Evolutionary conservation across 1,140 invertebrate genomes (phyloP).

Genomic region (Papilio polyxenes): DNA sequence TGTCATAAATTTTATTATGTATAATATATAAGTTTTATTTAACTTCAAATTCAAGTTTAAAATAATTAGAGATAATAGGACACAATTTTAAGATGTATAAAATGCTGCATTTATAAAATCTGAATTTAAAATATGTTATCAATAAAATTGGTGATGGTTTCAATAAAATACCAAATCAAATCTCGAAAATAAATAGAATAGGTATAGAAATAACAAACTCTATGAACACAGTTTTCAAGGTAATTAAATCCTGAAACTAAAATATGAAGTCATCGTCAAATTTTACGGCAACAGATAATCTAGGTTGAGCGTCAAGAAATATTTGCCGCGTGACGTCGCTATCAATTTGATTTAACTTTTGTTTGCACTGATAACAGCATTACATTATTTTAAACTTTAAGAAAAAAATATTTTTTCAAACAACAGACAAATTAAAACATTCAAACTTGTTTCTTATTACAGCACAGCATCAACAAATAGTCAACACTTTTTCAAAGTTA

Average conservation of each 20-base stretch:
- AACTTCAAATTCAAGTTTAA: too few species aligned
- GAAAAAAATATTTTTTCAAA: conserved; percentile 39
- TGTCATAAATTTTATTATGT: too few species aligned
- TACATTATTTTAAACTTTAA: conserved; percentile 44
- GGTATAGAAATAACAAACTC: not conserved
- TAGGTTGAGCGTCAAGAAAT: conserved; percentile 42
- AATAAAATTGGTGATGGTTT: too few species aligned
- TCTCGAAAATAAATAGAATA: not conserved
- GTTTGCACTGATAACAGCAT: conserved; percentile 57
- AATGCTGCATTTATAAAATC: too few species aligned
- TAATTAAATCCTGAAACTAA: conserved; percentile 24
- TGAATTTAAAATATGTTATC: not conserved
- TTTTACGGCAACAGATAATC: conserved; percentile 43
- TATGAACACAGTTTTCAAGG: not conserved
- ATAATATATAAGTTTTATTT: too few species aligned
- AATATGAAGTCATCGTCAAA: conserved; percentile 44
- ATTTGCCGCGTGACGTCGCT: conserved; percentile 48
- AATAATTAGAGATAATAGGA: too few species aligned
- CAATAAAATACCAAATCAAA: not conserved
- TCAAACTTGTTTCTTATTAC: conserved; percentile 3
- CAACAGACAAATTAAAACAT: not conserved
- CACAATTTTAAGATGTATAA: too few species aligned
- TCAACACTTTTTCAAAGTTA: not conserved
- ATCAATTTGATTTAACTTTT: conserved; percentile 55
- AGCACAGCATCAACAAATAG: not conserved